Evolutionary conservation across 64 coral and sea anemone species (phyloP).

Genomic region (Stichodactyla mertensii): DNA sequence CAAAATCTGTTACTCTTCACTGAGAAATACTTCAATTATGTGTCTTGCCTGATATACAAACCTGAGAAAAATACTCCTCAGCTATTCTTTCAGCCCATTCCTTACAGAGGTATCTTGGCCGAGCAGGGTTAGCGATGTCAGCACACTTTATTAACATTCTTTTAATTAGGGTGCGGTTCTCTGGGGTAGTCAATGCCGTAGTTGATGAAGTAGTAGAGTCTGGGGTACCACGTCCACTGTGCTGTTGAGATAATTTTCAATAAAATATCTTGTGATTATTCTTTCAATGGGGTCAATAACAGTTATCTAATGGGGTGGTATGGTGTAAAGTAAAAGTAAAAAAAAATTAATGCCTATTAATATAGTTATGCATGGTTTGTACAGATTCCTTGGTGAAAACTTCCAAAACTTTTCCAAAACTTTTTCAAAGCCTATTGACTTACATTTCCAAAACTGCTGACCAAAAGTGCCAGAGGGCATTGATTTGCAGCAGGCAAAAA

Average conservation of each 20-base stretch:
- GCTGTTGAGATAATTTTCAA: constrained; percentile 26
- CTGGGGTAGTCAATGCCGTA: constrained; percentile 84
- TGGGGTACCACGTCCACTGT: constrained; percentile 91
- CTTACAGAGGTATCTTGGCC: constrained; percentile 87
- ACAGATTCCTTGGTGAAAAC: too few relatives aligned
- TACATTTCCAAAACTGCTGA: too few relatives aligned
- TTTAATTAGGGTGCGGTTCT: constrained; percentile 96
- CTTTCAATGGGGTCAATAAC: too few relatives aligned
- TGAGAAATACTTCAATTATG: not conserved
- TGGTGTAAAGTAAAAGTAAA: too few relatives aligned
- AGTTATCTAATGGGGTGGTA: too few relatives aligned
- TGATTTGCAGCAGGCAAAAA: too few relatives aligned
- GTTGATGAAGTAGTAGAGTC: constrained; percentile 85
- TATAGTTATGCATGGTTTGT: too few relatives aligned
- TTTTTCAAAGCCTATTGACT: too few relatives aligned
- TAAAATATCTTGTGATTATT: not conserved
- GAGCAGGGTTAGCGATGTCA: constrained; percentile 92
- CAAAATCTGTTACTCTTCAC: not conserved
- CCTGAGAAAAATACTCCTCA: constrained; percentile 98
- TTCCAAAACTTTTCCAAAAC: too few relatives aligned
- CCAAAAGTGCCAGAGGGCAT: too few relatives aligned
- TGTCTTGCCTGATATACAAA: constrained; percentile 8
- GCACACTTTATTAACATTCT: constrained; percentile 99
- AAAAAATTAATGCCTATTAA: too few relatives aligned
- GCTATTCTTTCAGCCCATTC: constrained; percentile 98